phyloP scores from a whole-genome alignment of 2,888 invertebrate species.

The Leptopilina syphax region DNA sequence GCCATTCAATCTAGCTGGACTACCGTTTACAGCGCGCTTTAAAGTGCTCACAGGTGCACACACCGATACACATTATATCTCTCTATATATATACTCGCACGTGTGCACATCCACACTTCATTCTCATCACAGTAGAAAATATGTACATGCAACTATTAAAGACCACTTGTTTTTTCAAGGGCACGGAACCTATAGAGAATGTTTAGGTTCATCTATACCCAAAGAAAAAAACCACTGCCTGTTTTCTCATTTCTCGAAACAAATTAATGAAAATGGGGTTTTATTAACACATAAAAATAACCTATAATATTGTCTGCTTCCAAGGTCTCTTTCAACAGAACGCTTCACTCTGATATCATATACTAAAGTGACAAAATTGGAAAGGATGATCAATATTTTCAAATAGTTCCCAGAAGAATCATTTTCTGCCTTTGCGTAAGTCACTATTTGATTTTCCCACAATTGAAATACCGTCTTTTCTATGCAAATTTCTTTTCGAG shows the following conservation, averaged over 20 bases:
- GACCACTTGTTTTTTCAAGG: conserved; percentile 11
- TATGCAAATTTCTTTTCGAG: conserved; percentile 43
- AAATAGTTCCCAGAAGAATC: background rate
- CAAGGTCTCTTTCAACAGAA: no score
- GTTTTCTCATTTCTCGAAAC: no score
- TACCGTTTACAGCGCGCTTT: conserved; percentile 49
- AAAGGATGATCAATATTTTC: background rate
- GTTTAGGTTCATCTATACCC: background rate
- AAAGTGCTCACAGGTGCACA: conserved; percentile 30
- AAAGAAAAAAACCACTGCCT: background rate
- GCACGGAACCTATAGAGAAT: background rate
- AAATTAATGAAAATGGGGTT: no score
- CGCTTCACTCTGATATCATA: no score
- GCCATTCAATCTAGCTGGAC: conserved; percentile 62
- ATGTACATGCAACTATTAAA: background rate
- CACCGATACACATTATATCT: background rate
- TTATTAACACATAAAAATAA: no score
- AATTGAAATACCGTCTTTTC: conserved; percentile 46
- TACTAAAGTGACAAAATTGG: no score
- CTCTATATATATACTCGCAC: background rate
- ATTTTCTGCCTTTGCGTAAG: background rate
- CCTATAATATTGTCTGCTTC: no score
- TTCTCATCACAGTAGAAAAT: background rate
- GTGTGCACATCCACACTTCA: conserved; percentile 24
- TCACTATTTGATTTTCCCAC: conserved; percentile 55